A percentile compares a stretch with the other conserved stretches of the same genome.
phyloP scores from a whole-genome alignment of 2,113 vertebrate species.

The Calidris pugnax region DNA sequence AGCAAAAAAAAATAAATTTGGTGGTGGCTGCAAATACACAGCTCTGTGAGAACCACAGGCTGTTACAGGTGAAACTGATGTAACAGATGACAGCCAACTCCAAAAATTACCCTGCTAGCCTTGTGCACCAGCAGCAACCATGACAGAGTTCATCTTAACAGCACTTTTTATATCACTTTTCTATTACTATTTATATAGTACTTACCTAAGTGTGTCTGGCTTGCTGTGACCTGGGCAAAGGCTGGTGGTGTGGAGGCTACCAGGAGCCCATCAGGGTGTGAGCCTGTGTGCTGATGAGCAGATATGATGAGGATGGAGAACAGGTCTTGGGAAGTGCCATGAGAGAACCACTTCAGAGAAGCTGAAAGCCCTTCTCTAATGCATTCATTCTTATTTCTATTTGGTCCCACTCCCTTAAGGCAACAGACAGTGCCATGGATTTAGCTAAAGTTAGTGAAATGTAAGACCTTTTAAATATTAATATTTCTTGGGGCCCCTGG shows the following conservation, averaged over 20 bases:
- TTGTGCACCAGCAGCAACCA: not conserved
- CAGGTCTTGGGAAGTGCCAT: not conserved
- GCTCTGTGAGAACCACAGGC: accelerated
- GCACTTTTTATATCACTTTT: not conserved
- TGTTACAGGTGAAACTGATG: not conserved
- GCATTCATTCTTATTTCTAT: slow-evolving; percentile 44
- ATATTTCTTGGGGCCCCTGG: slow-evolving; percentile 34
- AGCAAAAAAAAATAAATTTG: not conserved
- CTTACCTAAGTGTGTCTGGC: not conserved
- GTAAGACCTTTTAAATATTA: slow-evolving; percentile 59
- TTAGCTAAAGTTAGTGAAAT: slow-evolving; percentile 20
- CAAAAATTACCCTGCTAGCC: not conserved
- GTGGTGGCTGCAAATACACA: accelerated
- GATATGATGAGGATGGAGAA: not conserved
- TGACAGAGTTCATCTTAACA: not conserved
- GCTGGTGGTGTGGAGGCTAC: not conserved
- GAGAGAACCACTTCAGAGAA: not conserved
- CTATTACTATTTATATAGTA: not conserved
- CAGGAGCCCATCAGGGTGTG: not conserved
- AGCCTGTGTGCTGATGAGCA: not conserved
- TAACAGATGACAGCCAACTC: not conserved
- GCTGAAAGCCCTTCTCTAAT: slow-evolving; percentile 23
- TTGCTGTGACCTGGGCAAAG: slow-evolving; percentile 32
- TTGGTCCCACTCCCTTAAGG: not conserved
- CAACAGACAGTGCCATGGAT: not conserved